Base-by-base conservation (phyloP, 2,888 invertebrate species). In the Hetaerina titia region DNA sequence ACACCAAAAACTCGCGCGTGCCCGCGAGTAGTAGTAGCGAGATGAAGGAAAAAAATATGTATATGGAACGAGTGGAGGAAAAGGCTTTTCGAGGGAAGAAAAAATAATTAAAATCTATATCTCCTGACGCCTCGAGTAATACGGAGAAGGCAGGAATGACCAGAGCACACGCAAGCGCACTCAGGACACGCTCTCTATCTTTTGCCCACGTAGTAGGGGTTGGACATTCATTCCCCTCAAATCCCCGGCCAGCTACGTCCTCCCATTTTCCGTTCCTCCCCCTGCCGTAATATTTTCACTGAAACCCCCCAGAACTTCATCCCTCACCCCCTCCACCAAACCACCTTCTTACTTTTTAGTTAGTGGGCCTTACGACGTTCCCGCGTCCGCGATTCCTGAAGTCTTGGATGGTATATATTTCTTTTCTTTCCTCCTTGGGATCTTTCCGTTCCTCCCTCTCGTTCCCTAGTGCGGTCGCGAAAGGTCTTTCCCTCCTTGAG, bases 381-480 rank as follows among this genome's bases (percentile, higher is more conserved):
- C 15, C n/a, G 22, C 0, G 22, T 69, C 69, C 69, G 4, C 69
- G 69, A 11, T 31, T 81, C 11, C 25, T 11, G 81, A 81, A 81
- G 69, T 19, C 45, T 2, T 45, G 15, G 81, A 19, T 13, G 22
- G 81, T 25, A 13, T 69, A 69, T n/a, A n/a, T 2, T 69, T 69
- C n/a, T n/a, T 69, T 69, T n/a, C 15, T n/a, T 17, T 69, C 69
- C 69, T 69, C 69, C 45, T 4, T 45, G n/a, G n/a, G n/a, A 69
- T 69, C 69, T n/a, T n/a, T 69, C n/a, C 69, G 69, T 17, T n/a
- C n/a, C 69, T 69, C n/a, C n/a, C 69, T 45, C 81, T 81, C 69
- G 69, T 81, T 25, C 2, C 31, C 25, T 81, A 4, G 25, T 25
- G 31, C 81, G 11, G 45, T 31, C 81, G 81, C 11, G 11, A 31